Conservation (phyloP, 1,140 invertebrate genomes). For the Rhyacophila brunnea region DNA sequence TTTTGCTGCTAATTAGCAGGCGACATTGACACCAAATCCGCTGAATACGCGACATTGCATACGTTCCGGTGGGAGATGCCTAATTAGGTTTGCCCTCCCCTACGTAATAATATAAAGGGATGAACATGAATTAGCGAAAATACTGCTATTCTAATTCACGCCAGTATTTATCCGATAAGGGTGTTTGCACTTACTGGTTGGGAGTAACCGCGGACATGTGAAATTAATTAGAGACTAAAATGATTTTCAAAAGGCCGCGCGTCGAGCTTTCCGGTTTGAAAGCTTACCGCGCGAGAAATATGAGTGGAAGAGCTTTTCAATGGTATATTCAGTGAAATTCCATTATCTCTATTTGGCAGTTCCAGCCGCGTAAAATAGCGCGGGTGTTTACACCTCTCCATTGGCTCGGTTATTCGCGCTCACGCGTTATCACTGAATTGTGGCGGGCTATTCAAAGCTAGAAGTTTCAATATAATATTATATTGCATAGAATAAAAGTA, state of each 20-base stretch:
- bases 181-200: background rate
- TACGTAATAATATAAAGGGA: too few species aligned
- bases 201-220: background rate
- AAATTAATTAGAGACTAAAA: slow-evolving; percentile 11
- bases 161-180: background rate
- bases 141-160: background rate
- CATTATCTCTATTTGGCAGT: slow-evolving; percentile 24
- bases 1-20: too few species aligned
- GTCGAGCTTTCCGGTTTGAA: slow-evolving; percentile 2
- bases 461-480: too few species aligned
- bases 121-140: background rate
- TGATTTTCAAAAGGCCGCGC: slow-evolving; percentile 14
- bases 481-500: too few species aligned
- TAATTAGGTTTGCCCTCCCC: too few species aligned
- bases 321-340: slow-evolving; percentile 25
- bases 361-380: background rate
- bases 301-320: slow-evolving; percentile 19
- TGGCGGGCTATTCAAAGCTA: too few species aligned
- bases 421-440: too few species aligned
- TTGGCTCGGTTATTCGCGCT: too few species aligned
- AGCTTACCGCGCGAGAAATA: slow-evolving; percentile 10
- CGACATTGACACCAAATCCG: too few species aligned
- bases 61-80: too few species aligned
- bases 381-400: background rate
- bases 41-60: too few species aligned